Conservation (phyloP, 2,888 invertebrate genomes). For the Lacanobia wlatinum region DNA sequence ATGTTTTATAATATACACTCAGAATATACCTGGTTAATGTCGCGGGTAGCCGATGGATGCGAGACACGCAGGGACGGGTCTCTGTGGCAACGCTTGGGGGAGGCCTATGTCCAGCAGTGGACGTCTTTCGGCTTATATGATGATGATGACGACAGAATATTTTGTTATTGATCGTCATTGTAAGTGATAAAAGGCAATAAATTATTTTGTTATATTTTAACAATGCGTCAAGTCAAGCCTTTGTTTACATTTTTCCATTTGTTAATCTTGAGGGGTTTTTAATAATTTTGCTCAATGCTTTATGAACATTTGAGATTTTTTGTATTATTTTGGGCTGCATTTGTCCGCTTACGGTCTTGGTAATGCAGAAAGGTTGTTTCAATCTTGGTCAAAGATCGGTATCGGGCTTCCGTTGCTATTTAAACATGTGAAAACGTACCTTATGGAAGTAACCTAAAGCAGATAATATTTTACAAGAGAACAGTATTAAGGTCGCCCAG, state of each 20-base stretch:
- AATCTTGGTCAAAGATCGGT: constrained; percentile 14
- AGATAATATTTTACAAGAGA: not conserved
- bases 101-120: too few relatives aligned
- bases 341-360: not conserved
- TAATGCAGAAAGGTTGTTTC: not conserved
- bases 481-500: not conserved
- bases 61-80: too few relatives aligned
- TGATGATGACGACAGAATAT: not conserved
- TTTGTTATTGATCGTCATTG: not conserved
- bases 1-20: not conserved
- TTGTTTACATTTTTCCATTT: constrained; percentile 1
- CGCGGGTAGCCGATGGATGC: too few relatives aligned
- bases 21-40: too few relatives aligned
- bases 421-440: not conserved
- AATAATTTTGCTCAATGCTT: constrained; percentile 1
- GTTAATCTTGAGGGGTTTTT: constrained; percentile 4
- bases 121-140: too few relatives aligned
- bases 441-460: not conserved
- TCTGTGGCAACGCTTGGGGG: too few relatives aligned
- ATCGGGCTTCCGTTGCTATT: constrained; percentile 5
- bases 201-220: not conserved
- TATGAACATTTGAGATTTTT: constrained; percentile 1
- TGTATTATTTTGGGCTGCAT: not conserved
- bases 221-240: not conserved
- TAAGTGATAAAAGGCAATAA: not conserved